phyloP scores from a whole-genome alignment of 2,113 vertebrate genomes.

The Australoheros scitulus region DNA sequence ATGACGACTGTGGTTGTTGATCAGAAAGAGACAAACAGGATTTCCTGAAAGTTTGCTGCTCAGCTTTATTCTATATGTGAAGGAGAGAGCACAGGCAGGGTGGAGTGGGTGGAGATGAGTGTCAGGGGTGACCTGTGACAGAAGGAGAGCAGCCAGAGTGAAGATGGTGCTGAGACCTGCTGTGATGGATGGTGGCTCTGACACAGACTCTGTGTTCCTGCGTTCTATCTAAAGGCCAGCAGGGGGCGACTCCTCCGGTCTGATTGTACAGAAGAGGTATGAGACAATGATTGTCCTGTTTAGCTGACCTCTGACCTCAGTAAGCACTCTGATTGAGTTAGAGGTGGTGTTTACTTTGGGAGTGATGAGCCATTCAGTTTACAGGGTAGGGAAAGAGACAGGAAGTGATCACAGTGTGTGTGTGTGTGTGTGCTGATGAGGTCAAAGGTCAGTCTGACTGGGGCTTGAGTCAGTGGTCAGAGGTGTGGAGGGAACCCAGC shows the following conservation, averaged over 20 bases:
- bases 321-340: not conserved
- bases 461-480: not conserved
- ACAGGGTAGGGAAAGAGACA: not conserved
- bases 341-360: not conserved
- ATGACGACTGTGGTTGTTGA: not conserved
- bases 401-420: not conserved
- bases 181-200: too few relatives aligned
- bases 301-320: not conserved
- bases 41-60: too few relatives aligned
- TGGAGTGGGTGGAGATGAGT: too few relatives aligned
- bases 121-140: too few relatives aligned
- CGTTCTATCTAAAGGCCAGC: not conserved
- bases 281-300: too few relatives aligned
- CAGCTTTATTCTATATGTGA: too few relatives aligned
- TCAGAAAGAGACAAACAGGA: not conserved
- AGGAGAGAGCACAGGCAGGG: too few relatives aligned
- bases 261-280: too few relatives aligned
- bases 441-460: constrained; percentile 8
- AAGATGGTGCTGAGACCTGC: too few relatives aligned
- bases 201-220: not conserved
- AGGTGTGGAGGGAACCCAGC: not conserved
- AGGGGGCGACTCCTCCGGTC: too few relatives aligned
- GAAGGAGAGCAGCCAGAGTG: too few relatives aligned
- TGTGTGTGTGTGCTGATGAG: not conserved
- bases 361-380: not conserved